Evolutionary conservation across 2,797 vertebrate species (phyloP), one percentile per base, ranked within the genome.

Genomic region (Coranthus polyacanthus): DNA sequence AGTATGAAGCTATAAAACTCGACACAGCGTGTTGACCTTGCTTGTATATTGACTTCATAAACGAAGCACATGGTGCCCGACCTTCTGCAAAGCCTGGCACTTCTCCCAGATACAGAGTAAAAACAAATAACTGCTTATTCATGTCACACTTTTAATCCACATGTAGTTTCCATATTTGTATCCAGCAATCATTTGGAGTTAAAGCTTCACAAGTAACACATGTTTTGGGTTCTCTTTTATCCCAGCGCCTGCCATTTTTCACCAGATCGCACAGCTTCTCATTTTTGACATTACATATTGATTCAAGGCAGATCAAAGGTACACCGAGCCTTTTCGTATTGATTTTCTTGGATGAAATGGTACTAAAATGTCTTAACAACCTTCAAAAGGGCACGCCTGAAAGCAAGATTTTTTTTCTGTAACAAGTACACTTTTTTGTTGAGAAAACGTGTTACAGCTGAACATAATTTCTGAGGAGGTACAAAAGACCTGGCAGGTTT

Each of bases 51-150:
- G 20, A 12, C 16, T 53, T 16, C 1, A 18, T 44, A 53, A 70
- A 68, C 10, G n/a, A 24, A 57, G 26, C 13, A 64, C 18, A 18
- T 13, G 16, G 3, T 17, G 44, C 16, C 20, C 1, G 12, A 50
- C 57, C 45, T 61, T 62, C 47, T 52, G 16, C 46, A 21, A 65
- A 72, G 44, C 12, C n/a, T 57, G 63, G 46, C 56, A 24, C 63
- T 39, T 47, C 6, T 66, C 71, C 71, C 64, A 67, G 63, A 63
- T 26, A 8, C 15, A 39, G n/a, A n/a, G 3, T 61, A 61, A 58
- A 67, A 22, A 37, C 53, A 74, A 57, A 75, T 4, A 44, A 11
- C 43, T 18, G 20, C 59, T 72, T 53, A 43, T 59, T 58, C 66
- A 59, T 63, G 51, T 26, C 51, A 12, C 57, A 39, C 8, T 43